These are phyloP conservation scores for Nomada ferruginata DNA, from an alignment of 2,888 invertebrate species.

Conservation along the genomic window DNA sequence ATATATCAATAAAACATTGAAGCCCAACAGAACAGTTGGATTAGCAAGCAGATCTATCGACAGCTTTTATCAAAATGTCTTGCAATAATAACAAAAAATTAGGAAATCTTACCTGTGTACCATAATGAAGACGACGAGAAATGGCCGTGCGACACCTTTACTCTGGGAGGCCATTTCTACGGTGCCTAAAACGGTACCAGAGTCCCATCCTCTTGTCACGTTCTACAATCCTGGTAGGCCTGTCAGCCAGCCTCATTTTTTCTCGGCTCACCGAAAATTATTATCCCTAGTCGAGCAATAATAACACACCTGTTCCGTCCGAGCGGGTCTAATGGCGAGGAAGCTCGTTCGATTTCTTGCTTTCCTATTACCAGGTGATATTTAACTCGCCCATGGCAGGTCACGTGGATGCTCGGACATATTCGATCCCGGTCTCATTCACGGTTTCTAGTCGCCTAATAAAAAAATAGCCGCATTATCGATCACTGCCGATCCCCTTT, in stretches of 20 bases:
- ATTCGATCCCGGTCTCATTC: constrained; percentile 38
- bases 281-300: constrained; percentile 44
- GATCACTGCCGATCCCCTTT: constrained; percentile 76
- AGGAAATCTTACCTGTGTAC: no score
- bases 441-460: constrained; percentile 77
- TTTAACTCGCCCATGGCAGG: constrained; percentile 68
- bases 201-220: constrained; percentile 55
- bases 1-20: no score
- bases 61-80: no score
- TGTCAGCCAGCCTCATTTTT: constrained; percentile 76
- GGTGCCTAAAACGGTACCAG: constrained; percentile 59
- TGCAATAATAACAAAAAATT: no score
- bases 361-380: constrained; percentile 73
- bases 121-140: background rate
- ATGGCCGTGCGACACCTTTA: background rate
- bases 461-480: constrained; percentile 78
- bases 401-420: constrained; percentile 39
- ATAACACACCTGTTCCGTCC: background rate
- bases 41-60: no score
- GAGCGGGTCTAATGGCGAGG: background rate
- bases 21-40: no score
- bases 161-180: constrained; percentile 12
- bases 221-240: constrained; percentile 75
- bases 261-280: constrained; percentile 73
- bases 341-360: constrained; percentile 66